Percentiles rank a stretch among this genome's conserved stretches.
Conservation (phyloP, 2,113 vertebrate species). For the Pitta sordida region DNA sequence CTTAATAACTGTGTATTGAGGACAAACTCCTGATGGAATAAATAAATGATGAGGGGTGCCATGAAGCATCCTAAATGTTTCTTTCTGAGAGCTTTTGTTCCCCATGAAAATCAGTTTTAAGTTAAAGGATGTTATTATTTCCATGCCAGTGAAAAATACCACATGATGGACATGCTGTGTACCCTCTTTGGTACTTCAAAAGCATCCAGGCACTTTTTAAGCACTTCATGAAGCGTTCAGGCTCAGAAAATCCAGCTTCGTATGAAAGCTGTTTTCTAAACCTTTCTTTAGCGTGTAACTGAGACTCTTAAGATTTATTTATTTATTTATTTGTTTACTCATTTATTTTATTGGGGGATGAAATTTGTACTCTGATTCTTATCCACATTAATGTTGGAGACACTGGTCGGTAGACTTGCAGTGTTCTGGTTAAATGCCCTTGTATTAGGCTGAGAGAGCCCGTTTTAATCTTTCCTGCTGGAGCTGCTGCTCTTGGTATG, state of each 20-base stretch:
- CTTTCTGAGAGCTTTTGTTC: background rate
- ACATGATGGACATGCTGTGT: background rate
- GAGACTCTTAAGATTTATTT: background rate
- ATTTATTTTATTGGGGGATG: background rate
- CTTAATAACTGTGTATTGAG: background rate
- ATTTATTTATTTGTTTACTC: background rate
- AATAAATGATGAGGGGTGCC: background rate
- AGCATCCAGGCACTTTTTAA: background rate
- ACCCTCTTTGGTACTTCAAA: background rate
- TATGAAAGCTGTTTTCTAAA: background rate
- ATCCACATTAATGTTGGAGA: background rate
- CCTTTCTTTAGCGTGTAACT: background rate
- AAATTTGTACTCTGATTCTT: background rate
- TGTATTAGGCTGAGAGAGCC: background rate
- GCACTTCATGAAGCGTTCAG: background rate
- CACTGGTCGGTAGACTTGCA: background rate
- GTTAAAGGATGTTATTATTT: background rate
- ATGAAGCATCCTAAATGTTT: background rate
- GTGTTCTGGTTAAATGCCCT: background rate
- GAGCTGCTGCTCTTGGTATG: conserved; percentile 24
- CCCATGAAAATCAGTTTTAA: background rate
- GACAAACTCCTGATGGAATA: background rate
- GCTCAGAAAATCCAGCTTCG: background rate
- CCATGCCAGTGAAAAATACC: background rate
- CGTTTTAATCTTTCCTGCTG: conserved; percentile 27